These are phyloP conservation scores for Penelope pileata DNA, from an alignment of 2,113 vertebrate species.

Conservation along the genomic window DNA sequence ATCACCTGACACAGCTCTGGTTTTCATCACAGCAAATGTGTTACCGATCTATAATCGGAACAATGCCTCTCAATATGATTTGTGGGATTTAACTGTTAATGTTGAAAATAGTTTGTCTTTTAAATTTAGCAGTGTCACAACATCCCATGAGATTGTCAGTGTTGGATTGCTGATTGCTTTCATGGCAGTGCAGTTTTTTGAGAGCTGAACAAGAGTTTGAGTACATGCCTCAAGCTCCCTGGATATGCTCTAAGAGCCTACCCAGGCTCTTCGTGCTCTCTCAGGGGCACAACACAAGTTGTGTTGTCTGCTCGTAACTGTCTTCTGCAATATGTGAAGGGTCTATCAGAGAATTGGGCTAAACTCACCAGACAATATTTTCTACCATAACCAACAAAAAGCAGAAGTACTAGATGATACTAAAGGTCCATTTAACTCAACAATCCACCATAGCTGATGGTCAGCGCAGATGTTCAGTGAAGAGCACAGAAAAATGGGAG, in stretches of 20 bases:
- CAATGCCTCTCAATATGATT: not conserved
- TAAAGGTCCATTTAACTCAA: not conserved
- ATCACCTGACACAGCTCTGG: slow-evolving; percentile 35
- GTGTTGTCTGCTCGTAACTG: not conserved
- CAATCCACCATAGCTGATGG: not conserved
- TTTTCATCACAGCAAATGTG: slow-evolving; percentile 21
- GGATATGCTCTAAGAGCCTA: not conserved
- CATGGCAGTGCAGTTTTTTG: not conserved
- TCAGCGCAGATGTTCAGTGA: not conserved
- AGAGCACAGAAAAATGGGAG: not conserved
- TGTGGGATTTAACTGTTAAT: not conserved
- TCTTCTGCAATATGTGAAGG: not conserved
- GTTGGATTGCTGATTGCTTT: not conserved
- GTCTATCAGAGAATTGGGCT: not conserved
- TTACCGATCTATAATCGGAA: slow-evolving; percentile 41
- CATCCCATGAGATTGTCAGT: fast-evolving
- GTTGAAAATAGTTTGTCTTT: slow-evolving; percentile 41
- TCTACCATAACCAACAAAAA: not conserved
- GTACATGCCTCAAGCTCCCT: not conserved
- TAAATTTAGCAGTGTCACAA: slow-evolving; percentile 31
- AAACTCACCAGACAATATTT: not conserved
- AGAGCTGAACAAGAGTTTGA: not conserved
- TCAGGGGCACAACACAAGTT: not conserved
- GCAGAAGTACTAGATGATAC: not conserved
- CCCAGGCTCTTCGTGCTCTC: not conserved